phyloP scores from a whole-genome alignment of 1,140 invertebrate genomes.

The Sarcophaga bullata region DNA sequence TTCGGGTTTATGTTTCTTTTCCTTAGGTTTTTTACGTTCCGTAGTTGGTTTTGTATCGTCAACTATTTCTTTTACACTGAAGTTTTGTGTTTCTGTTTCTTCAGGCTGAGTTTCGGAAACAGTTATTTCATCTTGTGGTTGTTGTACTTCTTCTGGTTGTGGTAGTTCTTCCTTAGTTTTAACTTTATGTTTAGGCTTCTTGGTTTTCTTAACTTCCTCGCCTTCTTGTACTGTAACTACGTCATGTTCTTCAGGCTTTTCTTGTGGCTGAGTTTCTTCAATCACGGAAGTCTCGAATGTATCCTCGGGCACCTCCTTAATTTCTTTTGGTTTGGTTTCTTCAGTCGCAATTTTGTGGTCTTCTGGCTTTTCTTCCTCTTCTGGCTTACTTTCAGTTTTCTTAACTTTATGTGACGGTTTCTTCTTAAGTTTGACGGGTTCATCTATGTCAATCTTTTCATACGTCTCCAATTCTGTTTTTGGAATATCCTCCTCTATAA shows the following conservation, averaged over 20 bases:
- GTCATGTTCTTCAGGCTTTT: conserved; percentile 23
- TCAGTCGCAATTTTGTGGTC: conserved; percentile 18
- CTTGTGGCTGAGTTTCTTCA: conserved; percentile 15
- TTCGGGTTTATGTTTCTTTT: conserved; percentile 47
- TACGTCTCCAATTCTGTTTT: conserved; percentile 64
- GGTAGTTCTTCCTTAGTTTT: conserved; percentile 28
- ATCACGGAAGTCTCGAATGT: not conserved
- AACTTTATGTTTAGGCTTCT: conserved; percentile 32
- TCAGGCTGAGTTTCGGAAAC: not conserved
- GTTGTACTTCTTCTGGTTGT: not conserved
- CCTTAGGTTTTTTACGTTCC: conserved; percentile 47
- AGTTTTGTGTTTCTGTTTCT: not conserved
- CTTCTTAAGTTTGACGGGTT: conserved; percentile 61
- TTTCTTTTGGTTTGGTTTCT: conserved; percentile 17
- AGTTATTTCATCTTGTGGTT: not conserved
- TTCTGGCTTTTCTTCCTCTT: conserved; percentile 51
- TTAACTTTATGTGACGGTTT: conserved; percentile 52
- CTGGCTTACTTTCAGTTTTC: conserved; percentile 54
- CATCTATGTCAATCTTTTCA: conserved; percentile 62
- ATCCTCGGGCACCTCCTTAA: conserved; percentile 14
- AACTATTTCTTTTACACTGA: conserved; percentile 14
- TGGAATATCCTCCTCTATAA: conserved; percentile 63
- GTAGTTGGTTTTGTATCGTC: conserved; percentile 16
- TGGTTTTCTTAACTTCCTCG: conserved; percentile 20
- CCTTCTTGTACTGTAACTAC: conserved; percentile 31